Base-by-base conservation (phyloP, 1,140 invertebrate species). In the Lithobius niger region DNA sequence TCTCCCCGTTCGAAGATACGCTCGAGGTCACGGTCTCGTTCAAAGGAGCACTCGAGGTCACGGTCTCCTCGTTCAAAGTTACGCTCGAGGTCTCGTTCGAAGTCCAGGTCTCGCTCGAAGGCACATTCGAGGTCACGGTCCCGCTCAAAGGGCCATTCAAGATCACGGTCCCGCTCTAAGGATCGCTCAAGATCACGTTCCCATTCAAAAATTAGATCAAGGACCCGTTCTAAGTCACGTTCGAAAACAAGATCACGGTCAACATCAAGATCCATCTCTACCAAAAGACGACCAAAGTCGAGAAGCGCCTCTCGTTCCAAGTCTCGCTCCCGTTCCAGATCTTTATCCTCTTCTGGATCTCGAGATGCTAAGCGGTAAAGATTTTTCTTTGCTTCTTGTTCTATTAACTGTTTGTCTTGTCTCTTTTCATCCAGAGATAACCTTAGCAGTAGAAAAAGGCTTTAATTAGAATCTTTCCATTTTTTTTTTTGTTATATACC, bases 181-280 rank as follows among this genome's bases (percentile, higher is more conserved):
- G 3, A 10, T 4, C 3, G 42, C 6, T 31, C 52, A 56, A 55
- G 25, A 44, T 19, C 43, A 13, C 44, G 56, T 22, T 28, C 25
- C 4, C 18, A 28, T 1, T 27, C 51, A n/a, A 56, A 40, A 43
- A 36, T 27, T n/a, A 10, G 43, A 13, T 58, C 27, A 13, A 61
- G 63, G 57, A 73, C 69, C 15, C 45, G 56, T 6, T 69, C 68
- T 26, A 60, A 57, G 47, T 71, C 67, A 16, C 54, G 54, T 31
- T 66, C 71, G 16, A 57, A 60, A 36, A 74, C 71, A 24, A 42
- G 53, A 43, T 52, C 54, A 51, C 64, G 66, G n/a, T 60, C 58
- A 10, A n/a, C 53, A 3, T 28, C 56, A 15, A 27, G 43, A 3
- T 50, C 27, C 10, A 42, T 28, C 45, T 55, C n/a, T 10, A 47